phyloP scores from a whole-genome alignment of 1,140 invertebrate species.

The Lordiphosa stackelbergi region DNA sequence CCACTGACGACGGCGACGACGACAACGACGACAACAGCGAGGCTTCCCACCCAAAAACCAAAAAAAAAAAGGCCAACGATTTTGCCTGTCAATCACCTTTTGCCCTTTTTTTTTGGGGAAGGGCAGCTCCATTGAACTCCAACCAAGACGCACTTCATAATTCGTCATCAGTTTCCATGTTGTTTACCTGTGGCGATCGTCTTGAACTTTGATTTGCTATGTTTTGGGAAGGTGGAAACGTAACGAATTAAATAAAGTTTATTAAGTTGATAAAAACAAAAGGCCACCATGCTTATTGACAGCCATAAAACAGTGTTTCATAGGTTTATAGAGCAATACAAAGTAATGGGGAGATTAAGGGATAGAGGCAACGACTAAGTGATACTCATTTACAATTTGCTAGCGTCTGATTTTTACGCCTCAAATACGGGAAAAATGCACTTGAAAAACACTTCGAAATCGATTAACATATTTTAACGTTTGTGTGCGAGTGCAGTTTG shows the following conservation, averaged over 20 bases:
- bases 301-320: constrained; percentile 25
- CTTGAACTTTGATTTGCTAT: constrained; percentile 28
- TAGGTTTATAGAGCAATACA: constrained; percentile 22
- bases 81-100: constrained; percentile 52
- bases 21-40: constrained; percentile 18
- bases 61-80: constrained; percentile 31
- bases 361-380: neutral
- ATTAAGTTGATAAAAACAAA: constrained; percentile 20
- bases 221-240: constrained; percentile 7
- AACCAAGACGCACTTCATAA: neutral
- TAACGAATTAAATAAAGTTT: constrained; percentile 38
- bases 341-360: no score
- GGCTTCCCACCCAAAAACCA: constrained; percentile 19
- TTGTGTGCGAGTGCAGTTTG: no score
- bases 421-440: no score
- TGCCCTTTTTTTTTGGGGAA: constrained; percentile 35
- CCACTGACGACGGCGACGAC: constrained; percentile 21
- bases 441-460: no score
- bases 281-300: constrained; percentile 37
- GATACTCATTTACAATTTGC: neutral
- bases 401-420: no score
- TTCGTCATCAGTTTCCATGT: constrained; percentile 28
- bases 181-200: constrained; percentile 14
- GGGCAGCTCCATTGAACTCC: constrained; percentile 33
- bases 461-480: no score